Base-by-base conservation (phyloP, 1,140 invertebrate species). In the Drosophila malerkotliana region DNA sequence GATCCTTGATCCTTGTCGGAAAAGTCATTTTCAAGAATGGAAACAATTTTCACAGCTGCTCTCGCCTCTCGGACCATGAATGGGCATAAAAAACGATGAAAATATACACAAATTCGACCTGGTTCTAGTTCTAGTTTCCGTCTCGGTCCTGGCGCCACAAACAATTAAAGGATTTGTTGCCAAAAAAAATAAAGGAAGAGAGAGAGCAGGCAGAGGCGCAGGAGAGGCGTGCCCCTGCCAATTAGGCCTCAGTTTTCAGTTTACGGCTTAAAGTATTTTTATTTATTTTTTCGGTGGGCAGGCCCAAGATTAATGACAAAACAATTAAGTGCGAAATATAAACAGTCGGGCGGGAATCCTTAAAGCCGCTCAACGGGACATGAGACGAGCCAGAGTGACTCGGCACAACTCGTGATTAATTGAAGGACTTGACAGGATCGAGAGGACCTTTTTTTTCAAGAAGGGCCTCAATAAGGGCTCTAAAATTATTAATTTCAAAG, bases 251-350 rank as follows among this genome's bases (percentile, higher is more conserved):
- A 66, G 51, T 64, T 48, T 44, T 26, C 51, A 52, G 52, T 57
- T 34, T 54, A 47, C 45, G 30, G 7, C 32, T 61, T 34, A 69
- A 32, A 57, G 64, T 24, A 28, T 55, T 63, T 53, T 37, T 55
- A 63, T 49, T 58, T 18, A 34, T 44, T 68, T 24, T 53, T 47
- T 61, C 10, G 45, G 57, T 58, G 47, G 57, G 62, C 57, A 45
- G 72, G 55, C 68, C 61, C 59, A 87, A 87, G 83, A 88, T 88
- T 90, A 89, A 89, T 89, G 84, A 84, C 81, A 90, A 90, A 90
- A 90, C 87, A 90, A 90, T 90, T 90, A 90, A 90, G 87, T 90
- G 87, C 87, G 82, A 90, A 90, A 90, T 90, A 88, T 90, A 90
- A 90, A 90, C 82, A 90, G 72, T 66, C 60, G 57, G 32, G 57